Evolutionary conservation across 2,888 invertebrate species (phyloP).

Genomic region (Cataglyphis altisquamis): DNA sequence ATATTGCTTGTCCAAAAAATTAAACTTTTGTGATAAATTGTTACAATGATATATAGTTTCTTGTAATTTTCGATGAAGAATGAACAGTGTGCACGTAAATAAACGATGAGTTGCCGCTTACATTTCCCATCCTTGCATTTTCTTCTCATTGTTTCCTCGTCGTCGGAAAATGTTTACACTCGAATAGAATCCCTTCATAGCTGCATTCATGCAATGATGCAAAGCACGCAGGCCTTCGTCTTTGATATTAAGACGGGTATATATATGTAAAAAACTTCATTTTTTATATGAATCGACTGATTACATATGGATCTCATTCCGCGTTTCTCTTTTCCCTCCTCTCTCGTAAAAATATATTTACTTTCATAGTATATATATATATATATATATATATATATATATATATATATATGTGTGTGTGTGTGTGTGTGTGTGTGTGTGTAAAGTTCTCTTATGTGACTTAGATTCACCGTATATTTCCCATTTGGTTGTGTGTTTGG

Average conservation of each 20-base stretch:
- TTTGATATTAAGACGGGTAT: slow-evolving; percentile 17
- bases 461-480: background rate
- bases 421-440: too few relatives aligned
- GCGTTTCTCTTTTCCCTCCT: background rate
- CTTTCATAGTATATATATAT: background rate
- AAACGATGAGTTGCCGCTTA: background rate
- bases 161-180: background rate
- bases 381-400: too few relatives aligned
- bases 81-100: background rate
- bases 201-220: background rate
- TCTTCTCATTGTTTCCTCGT: slow-evolving; percentile 12
- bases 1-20: background rate
- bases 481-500: background rate
- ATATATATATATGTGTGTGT: too few relatives aligned
- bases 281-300: background rate
- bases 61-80: background rate
- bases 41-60: background rate
- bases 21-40: slow-evolving; percentile 2
- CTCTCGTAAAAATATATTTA: slow-evolving; percentile 14
- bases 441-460: background rate
- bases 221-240: background rate
- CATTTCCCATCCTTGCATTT: background rate
- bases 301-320: background rate
- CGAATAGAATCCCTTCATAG: background rate
- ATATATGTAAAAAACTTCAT: slow-evolving; percentile 1